A percentile compares a stretch with the other conserved stretches of the same genome.
Conservation (phyloP, 1,140 invertebrate species). For the Ostrea edulis region DNA sequence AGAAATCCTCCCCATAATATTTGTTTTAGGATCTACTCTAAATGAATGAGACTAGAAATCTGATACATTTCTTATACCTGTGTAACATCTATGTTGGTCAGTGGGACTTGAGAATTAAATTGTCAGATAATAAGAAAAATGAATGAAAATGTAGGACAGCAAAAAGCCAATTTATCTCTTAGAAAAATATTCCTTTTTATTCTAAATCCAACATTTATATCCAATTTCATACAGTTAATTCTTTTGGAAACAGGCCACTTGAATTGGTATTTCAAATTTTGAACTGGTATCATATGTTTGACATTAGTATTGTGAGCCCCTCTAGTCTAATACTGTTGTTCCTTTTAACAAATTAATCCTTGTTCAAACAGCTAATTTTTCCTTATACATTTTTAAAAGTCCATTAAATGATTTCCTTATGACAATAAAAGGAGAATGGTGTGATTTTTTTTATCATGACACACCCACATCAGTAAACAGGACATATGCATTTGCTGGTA, state of each 20-base stretch:
- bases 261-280: background rate
- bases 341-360: background rate
- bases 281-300: background rate
- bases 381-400: background rate
- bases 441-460: background rate
- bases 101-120: background rate
- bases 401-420: background rate
- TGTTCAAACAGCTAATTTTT: background rate
- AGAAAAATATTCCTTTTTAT: background rate
- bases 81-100: background rate
- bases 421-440: background rate
- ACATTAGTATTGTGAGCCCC: background rate
- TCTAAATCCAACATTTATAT: background rate
- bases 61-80: background rate
- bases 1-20: conserved; percentile 14
- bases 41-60: conserved; percentile 9
- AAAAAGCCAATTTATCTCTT: background rate
- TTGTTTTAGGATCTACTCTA: conserved; percentile 6
- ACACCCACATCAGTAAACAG: background rate
- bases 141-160: background rate
- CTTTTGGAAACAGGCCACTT: background rate
- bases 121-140: conserved; percentile 13
- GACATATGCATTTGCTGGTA: background rate
- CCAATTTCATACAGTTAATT: background rate
- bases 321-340: background rate